Evolutionary conservation across 2,113 vertebrate genomes (phyloP).

Genomic region (Tetrao urogallus): DNA sequence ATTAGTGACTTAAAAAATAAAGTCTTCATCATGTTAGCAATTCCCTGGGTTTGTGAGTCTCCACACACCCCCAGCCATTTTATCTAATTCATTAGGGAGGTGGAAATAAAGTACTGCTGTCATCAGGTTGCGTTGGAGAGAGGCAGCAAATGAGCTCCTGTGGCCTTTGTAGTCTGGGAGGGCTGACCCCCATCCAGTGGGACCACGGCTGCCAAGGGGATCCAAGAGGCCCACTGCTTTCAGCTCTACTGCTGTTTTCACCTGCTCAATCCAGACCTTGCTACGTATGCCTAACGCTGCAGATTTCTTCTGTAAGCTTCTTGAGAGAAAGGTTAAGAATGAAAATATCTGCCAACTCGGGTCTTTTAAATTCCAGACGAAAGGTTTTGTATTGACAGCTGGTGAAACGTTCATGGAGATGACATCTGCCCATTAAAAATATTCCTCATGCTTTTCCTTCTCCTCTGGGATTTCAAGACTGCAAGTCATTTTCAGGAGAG

Average conservation of each 20-base stretch:
- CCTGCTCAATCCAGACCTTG: accelerated
- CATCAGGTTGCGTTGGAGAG: background rate
- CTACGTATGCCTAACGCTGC: slow-evolving; percentile 5
- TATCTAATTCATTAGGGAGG: background rate
- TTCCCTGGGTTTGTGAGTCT: background rate
- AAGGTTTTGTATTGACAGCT: slow-evolving; percentile 40
- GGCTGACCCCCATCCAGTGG: background rate
- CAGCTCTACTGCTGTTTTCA: background rate
- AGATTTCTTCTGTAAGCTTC: slow-evolving; percentile 42
- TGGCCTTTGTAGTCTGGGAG: background rate
- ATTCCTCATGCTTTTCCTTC: background rate
- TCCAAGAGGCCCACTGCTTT: background rate
- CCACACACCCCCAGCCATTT: background rate
- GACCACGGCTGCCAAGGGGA: accelerated
- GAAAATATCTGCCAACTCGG: slow-evolving; percentile 39
- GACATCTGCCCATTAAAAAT: slow-evolving; percentile 33
- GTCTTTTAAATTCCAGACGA: slow-evolving; percentile 34
- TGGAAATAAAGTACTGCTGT: slow-evolving; percentile 16
- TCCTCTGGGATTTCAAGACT: background rate
- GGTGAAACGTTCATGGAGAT: background rate
- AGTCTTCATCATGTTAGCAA: slow-evolving; percentile 35
- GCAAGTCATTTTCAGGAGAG: slow-evolving; percentile 14
- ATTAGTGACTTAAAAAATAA: slow-evolving; percentile 39
- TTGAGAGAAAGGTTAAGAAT: slow-evolving; percentile 20
- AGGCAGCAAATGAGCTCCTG: background rate